phyloP scores from a whole-genome alignment of 2,113 vertebrate genomes.

The Hirundichthys speculiger region DNA sequence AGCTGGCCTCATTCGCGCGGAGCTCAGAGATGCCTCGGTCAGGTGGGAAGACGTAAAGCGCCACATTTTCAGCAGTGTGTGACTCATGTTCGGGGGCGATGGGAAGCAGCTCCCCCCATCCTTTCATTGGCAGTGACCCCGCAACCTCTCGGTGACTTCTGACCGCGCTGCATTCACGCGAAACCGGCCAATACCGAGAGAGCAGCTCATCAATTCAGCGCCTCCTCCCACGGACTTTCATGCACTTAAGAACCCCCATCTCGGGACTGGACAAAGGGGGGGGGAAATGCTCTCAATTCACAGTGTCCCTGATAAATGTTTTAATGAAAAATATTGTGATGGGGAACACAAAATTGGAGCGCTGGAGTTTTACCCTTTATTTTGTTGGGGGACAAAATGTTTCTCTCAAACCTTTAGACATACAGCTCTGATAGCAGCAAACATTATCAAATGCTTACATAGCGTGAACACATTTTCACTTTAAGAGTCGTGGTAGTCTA shows the following conservation, averaged over 20 bases:
- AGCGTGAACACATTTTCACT: too few species aligned
- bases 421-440: constrained; percentile 21
- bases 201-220: constrained; percentile 70
- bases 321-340: neutral
- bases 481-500: constrained; percentile 31
- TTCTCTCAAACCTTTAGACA: constrained; percentile 3
- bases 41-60: constrained; percentile 75
- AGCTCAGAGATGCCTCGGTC: constrained; percentile 73
- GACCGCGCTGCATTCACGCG: constrained; percentile 76
- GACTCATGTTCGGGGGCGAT: constrained; percentile 58
- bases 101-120: constrained; percentile 69
- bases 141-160: constrained; percentile 78
- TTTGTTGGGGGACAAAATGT: constrained; percentile 27
- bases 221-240: constrained; percentile 53
- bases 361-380: constrained; percentile 50
- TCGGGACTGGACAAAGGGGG: constrained; percentile 57
- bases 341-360: neutral
- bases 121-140: constrained; percentile 78
- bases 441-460: constrained; percentile 18
- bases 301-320: constrained; percentile 44
- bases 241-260: constrained; percentile 48
- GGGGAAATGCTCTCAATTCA: constrained; percentile 6
- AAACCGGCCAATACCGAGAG: constrained; percentile 64
- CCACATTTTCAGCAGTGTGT: constrained; percentile 65
- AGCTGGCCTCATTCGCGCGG: constrained; percentile 68